Base-by-base conservation (phyloP, 2,797 vertebrate genomes). In the Nyctibius grandis region DNA sequence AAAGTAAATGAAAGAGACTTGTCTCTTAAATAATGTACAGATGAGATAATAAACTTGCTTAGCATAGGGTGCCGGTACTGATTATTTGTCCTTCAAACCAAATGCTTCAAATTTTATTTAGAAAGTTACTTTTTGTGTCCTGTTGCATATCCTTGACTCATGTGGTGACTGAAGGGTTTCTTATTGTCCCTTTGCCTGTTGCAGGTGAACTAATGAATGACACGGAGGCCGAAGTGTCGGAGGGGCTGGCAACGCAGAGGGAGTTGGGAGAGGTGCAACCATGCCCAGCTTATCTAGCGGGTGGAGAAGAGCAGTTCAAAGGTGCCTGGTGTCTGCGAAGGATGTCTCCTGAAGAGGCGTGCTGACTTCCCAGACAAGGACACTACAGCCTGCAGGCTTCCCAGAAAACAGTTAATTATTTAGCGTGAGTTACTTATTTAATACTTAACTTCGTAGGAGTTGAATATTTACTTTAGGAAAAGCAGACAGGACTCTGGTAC, bases 1-100 rank as follows among this genome's bases (percentile, higher is more conserved):
- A 94, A 72, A 93, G 61, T 75, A 91, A 88, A 84, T 40, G 70
- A 33, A 15, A 67, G 57, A 74, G 70, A 11, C 56, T 79, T 38
- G 60, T 44, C 40, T 93, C 64, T 77, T 51, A 11, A 44, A 8
- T 82, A 59, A 9, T 1, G 1, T 29, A 3, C 45, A 40, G 61
- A 57, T 67, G 53, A 94, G 75, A 26, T 28, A 36, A 83, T 40
- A 1, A n/a, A 9, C 51, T 92, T 83, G 67, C 38, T 26, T 34
- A 33, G 45, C 2, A 0, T 8, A 9, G 47, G 47, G 10, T 86
- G 47, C 70, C 1, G 0, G 56, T 31, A 4, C n/a, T 53, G 42
- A 15, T 56, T 70, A 31, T 25, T 61, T 51, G 61, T 63, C 74
- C 74, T 96, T 65, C 17, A 2, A 29, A 56, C 9, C 33, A 61